These are phyloP conservation scores for Cepaea hortensis DNA, from an alignment of 2,888 invertebrate genomes.

Conservation along the genomic window DNA sequence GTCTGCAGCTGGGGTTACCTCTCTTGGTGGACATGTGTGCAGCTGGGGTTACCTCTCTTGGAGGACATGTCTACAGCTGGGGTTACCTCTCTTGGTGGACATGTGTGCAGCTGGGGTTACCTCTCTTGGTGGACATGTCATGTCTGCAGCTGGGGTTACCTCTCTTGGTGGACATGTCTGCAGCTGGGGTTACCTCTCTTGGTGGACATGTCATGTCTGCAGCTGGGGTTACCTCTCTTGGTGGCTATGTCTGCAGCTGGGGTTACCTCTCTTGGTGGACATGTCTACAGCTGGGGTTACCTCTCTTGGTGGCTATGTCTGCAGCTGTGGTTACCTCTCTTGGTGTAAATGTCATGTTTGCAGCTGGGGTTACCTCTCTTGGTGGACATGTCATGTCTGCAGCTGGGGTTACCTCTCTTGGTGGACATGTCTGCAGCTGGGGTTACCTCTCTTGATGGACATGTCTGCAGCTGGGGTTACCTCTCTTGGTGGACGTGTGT, in stretches of 20 bases:
- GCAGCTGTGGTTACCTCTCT: slow-evolving; percentile 64
- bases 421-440: slow-evolving; percentile 68
- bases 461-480: slow-evolving; percentile 64
- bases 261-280: slow-evolving; percentile 72
- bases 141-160: no score
- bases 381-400: slow-evolving; percentile 70
- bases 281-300: slow-evolving; percentile 64
- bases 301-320: slow-evolving; percentile 70
- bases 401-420: slow-evolving; percentile 67
- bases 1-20: slow-evolving; percentile 64
- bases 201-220: slow-evolving; percentile 70
- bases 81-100: slow-evolving; percentile 72
- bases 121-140: slow-evolving; percentile 70
- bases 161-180: slow-evolving; percentile 69
- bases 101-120: slow-evolving; percentile 65
- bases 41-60: slow-evolving; percentile 67
- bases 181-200: slow-evolving; percentile 66
- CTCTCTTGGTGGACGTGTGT: slow-evolving; percentile 71
- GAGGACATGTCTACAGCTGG: slow-evolving; percentile 68
- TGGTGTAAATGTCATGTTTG: slow-evolving; percentile 70
- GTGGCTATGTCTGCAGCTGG: slow-evolving; percentile 68
- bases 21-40: slow-evolving; percentile 70
- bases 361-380: slow-evolving; percentile 66
- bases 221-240: slow-evolving; percentile 67
- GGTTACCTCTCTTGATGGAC: slow-evolving; percentile 72